Conservation (phyloP, 2,113 vertebrate species). For the Nesospiza acunhae region DNA sequence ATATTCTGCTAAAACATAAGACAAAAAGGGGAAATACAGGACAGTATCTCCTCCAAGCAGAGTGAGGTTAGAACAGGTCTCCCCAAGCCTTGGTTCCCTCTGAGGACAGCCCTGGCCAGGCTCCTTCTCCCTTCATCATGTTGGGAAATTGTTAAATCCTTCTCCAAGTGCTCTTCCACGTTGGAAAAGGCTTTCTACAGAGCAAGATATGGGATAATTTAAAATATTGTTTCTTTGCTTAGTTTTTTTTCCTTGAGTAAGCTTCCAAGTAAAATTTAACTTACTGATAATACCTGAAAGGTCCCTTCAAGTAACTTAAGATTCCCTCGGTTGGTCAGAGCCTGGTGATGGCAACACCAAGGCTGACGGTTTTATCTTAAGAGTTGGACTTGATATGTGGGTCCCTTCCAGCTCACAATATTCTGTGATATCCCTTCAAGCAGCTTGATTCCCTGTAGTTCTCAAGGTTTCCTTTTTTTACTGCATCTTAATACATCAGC, state of each 20-base stretch:
- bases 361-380: background rate
- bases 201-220: background rate
- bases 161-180: background rate
- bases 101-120: background rate
- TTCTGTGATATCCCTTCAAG: background rate
- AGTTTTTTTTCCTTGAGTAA: background rate
- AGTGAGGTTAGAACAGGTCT: background rate
- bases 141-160: background rate
- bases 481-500: background rate
- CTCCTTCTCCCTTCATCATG: accelerated
- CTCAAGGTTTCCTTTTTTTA: background rate
- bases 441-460: background rate
- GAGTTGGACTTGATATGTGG: background rate
- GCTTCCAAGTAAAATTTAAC: background rate
- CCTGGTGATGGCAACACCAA: background rate
- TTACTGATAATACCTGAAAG: background rate
- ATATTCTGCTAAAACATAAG: background rate
- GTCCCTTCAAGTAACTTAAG: no score
- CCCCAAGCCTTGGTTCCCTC: accelerated
- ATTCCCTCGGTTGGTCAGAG: background rate
- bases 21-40: background rate
- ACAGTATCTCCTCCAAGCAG: background rate
- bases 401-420: background rate
- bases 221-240: background rate
- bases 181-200: background rate